Percentiles rank a stretch among this genome's conserved stretches.
Evolutionary conservation across 2,888 invertebrate species (phyloP).

Genomic region (Laspeyria flexula): DNA sequence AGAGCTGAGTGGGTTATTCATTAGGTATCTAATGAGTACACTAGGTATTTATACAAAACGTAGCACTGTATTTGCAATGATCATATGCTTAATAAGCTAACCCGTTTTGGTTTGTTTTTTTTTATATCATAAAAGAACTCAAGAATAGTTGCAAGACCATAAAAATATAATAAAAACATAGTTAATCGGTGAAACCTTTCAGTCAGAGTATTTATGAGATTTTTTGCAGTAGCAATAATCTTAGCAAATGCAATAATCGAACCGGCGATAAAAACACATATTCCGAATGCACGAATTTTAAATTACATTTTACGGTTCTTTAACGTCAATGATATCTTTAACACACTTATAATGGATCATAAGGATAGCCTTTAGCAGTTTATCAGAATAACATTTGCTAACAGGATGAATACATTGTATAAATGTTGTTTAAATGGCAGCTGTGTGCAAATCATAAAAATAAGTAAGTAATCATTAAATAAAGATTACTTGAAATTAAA

Average conservation of each 20-base stretch:
- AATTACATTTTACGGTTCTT: slow-evolving; percentile 31
- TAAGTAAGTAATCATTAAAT: slow-evolving; percentile 4
- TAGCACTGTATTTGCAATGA: too few relatives aligned
- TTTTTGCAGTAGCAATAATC: not conserved
- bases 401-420: slow-evolving; percentile 31
- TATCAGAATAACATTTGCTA: slow-evolving; percentile 35
- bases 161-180: not conserved
- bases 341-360: slow-evolving; percentile 19
- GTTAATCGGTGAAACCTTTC: not conserved
- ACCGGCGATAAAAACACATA: slow-evolving; percentile 13
- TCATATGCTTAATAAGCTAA: too few relatives aligned
- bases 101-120: too few relatives aligned
- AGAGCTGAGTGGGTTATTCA: too few relatives aligned
- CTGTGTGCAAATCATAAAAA: slow-evolving; percentile 22
- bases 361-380: slow-evolving; percentile 33
- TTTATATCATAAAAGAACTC: too few relatives aligned
- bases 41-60: too few relatives aligned
- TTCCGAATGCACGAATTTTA: slow-evolving; percentile 11
- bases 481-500: slow-evolving; percentile 1
- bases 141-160: not conserved
- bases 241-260: slow-evolving; percentile 12
- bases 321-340: slow-evolving; percentile 29
- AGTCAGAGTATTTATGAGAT: not conserved
- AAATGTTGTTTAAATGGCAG: slow-evolving; percentile 29
- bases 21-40: too few relatives aligned